These are phyloP conservation scores for Oithona nana DNA, from an alignment of 2,888 invertebrate species.

Conservation along the genomic window DNA sequence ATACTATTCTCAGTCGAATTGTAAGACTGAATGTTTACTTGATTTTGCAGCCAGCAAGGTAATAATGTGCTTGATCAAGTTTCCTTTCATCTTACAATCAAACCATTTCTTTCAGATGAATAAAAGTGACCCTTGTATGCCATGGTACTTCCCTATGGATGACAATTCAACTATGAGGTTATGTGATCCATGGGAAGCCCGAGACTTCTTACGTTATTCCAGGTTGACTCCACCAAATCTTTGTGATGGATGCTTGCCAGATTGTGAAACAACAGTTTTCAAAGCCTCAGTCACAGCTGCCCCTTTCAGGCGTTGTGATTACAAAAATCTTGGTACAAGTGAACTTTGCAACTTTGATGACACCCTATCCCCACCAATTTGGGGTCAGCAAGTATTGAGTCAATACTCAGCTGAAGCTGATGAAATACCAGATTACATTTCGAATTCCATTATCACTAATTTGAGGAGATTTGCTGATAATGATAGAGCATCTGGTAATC, in stretches of 20 bases:
- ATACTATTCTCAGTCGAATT: slow-evolving; percentile 2
- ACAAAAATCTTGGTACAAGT: background rate
- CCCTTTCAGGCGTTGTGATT: background rate
- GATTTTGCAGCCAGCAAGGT: background rate
- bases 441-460: background rate
- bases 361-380: background rate
- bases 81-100: background rate
- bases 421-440: background rate
- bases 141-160: slow-evolving; percentile 8
- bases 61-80: too few species aligned
- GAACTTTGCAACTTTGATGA: background rate
- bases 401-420: background rate
- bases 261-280: background rate
- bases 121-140: background rate
- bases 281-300: slow-evolving; percentile 4
- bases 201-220: background rate
- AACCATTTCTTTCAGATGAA: background rate
- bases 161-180: background rate
- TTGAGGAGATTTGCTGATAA: background rate
- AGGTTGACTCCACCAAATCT: background rate
- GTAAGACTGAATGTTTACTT: background rate
- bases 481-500: background rate
- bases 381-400: background rate
- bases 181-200: slow-evolving; percentile 6
- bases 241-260: background rate